Conservation (phyloP, 2,888 invertebrate species). For the Brachycybe producta region DNA sequence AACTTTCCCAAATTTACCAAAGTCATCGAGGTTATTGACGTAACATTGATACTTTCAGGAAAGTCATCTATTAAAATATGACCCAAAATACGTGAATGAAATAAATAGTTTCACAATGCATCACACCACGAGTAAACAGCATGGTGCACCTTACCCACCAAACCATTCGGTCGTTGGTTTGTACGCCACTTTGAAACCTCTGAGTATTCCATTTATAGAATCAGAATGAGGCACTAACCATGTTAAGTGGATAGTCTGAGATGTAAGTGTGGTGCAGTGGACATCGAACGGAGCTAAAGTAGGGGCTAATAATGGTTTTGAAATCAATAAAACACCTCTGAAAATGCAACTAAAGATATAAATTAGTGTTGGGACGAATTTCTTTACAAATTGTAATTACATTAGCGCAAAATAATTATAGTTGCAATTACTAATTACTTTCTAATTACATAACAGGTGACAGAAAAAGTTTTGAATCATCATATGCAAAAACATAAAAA, state of each 20-base stretch:
- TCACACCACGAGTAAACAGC: constrained; percentile 68
- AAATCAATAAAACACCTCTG: neutral
- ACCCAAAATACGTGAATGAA: too few relatives aligned
- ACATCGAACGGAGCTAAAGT: constrained; percentile 61
- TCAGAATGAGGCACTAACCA: constrained; percentile 88
- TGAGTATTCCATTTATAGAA: constrained; percentile 85
- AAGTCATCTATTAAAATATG: too few relatives aligned
- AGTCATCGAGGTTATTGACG: too few relatives aligned
- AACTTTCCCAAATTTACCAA: too few relatives aligned
- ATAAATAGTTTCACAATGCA: constrained; percentile 32
- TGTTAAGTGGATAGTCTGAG: constrained; percentile 83
- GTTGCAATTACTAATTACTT: too few relatives aligned
- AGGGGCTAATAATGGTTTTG: constrained; percentile 33
- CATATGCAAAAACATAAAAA: too few relatives aligned
- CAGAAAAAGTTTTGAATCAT: too few relatives aligned
- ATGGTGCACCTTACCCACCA: constrained; percentile 42
- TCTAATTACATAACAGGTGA: too few relatives aligned
- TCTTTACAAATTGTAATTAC: too few relatives aligned
- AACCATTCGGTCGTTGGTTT: constrained; percentile 85
- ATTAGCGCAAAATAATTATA: too few relatives aligned
- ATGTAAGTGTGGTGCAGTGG: constrained; percentile 80
- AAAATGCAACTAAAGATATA: constrained; percentile 29
- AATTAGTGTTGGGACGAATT: too few relatives aligned
- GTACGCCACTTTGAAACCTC: constrained; percentile 88
- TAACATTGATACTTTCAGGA: too few relatives aligned